Base-by-base conservation (phyloP, 2,797 vertebrate species). In the Falco berigora region DNA sequence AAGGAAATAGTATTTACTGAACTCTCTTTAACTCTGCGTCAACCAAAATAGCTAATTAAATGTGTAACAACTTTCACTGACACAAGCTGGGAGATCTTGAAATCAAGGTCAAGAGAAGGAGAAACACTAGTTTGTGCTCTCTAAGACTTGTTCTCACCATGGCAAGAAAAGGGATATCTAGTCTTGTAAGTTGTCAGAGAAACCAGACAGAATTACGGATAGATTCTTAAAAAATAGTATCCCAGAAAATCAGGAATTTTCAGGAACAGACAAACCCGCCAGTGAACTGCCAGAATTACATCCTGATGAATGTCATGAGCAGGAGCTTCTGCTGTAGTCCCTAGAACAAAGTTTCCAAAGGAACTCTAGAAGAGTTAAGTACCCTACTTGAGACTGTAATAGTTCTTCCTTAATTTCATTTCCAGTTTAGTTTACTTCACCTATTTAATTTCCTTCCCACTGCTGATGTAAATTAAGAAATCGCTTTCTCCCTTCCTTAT, bases 1-100 rank as follows among this genome's bases (percentile, higher is more conserved):
- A 71, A 63, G 49, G 59, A 84, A 96, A 79, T 92, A 88, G 90
- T 73, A 79, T 95, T 90, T 95, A 88, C 73, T 84, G 67, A 91
- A 64, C 61, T 63, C 53, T 68, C 78, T 90, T 83, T 78, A 95
- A 91, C 18, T 90, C 80, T 79, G 36, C 66, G 52, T 81, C 66
- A 88, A 63, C 52, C 16, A 66, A 85, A 94, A 76, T 8, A 88
- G 27, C 40, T 86, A 86, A 84, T 92, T 92, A 91, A 86, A 68
- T 44, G 21, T 86, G 47, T 81, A 79, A 49, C 63, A 90, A 12
- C 42, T 94, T 91, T 90, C 23, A 21, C 86, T 63, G 67, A 53
- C 17, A 66, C 5, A 53, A 75, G 36, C 40, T 19, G 15, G 32
- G 76, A 86, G 20, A 63, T 86, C 88, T 92, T 78, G 49, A 91